phyloP scores from a whole-genome alignment of 1,140 invertebrate species.

The Samia ricini region DNA sequence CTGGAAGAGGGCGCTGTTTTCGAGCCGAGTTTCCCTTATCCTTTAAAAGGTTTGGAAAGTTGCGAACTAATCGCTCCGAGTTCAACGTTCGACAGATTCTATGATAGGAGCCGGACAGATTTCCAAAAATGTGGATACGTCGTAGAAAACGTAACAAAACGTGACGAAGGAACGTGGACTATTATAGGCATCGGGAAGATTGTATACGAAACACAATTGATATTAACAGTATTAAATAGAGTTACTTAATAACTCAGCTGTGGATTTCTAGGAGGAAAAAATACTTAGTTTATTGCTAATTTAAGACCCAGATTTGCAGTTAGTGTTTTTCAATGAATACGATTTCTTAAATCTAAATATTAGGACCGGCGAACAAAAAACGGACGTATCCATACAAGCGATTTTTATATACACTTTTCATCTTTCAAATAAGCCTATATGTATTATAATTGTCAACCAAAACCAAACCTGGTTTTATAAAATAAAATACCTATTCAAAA shows the following conservation, averaged over 20 bases:
- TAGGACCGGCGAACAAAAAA: too few species aligned
- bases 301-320: too few species aligned
- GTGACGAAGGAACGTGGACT: conserved; percentile 48
- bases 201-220: conserved; percentile 32
- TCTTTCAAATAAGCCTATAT: too few species aligned
- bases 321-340: too few species aligned
- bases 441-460: too few species aligned
- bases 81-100: conserved; percentile 45
- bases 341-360: too few species aligned
- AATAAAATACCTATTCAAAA: too few species aligned
- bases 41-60: conserved; percentile 35
- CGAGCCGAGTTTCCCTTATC: conserved; percentile 38
- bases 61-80: conserved; percentile 47
- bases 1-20: conserved; percentile 35
- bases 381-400: too few species aligned
- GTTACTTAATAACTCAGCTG: neutral
- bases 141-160: conserved; percentile 42
- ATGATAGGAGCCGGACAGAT: conserved; percentile 27
- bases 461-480: too few species aligned
- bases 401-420: too few species aligned
- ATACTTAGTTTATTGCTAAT: too few species aligned
- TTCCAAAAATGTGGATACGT: conserved; percentile 42
- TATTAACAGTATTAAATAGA: neutral
- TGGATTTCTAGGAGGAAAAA: too few species aligned
- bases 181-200: conserved; percentile 53